Conservation (phyloP, 2,113 vertebrate species). For the Alligator sinensis region DNA sequence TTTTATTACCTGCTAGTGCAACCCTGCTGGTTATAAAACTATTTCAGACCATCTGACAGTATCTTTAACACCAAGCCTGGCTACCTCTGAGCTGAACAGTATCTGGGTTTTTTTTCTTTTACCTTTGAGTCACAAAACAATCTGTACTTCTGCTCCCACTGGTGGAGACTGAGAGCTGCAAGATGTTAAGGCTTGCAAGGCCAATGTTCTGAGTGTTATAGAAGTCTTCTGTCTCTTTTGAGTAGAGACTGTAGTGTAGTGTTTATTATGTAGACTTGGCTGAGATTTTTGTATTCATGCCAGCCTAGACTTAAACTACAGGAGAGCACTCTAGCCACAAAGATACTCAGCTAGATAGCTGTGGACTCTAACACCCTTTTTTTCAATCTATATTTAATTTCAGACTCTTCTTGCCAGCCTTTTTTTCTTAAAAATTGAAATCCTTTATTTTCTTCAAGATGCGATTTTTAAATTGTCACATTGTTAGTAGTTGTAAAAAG, state of each 20-base stretch:
- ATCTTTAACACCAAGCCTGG: no score
- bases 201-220: neutral
- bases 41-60: neutral
- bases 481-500: neutral
- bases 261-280: accelerated
- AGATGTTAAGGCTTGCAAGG: neutral
- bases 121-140: neutral
- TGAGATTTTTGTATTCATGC: accelerated
- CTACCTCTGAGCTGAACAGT: neutral
- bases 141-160: neutral
- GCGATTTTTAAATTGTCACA: neutral
- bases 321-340: neutral
- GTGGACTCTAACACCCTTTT: neutral
- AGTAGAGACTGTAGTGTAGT: neutral
- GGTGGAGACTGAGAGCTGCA: neutral
- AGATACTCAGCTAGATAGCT: neutral
- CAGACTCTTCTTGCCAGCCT: neutral
- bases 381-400: neutral
- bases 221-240: neutral
- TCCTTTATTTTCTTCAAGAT: neutral
- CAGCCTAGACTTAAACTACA: neutral
- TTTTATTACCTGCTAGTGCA: conserved; percentile 40
- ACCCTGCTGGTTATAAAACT: neutral
- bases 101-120: no score
- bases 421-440: neutral